Base-by-base conservation (phyloP, 2,113 vertebrate genomes). In the Pteronura brasiliensis region DNA sequence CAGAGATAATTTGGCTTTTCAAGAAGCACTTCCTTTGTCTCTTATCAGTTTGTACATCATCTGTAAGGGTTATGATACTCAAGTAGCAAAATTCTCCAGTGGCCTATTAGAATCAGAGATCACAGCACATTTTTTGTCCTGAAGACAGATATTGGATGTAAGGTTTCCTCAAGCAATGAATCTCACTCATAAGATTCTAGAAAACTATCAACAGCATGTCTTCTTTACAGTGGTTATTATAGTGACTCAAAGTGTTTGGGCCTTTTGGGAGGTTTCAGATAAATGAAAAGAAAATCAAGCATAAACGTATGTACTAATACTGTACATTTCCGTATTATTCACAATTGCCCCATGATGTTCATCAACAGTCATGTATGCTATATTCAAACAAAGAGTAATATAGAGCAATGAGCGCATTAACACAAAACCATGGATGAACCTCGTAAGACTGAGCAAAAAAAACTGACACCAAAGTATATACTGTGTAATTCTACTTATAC, bases 21-120 rank as follows among this genome's bases (percentile, higher is more conserved):
- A 17, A 63, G 65, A 89, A 96, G 71, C 44, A 8, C 55, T 93
- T 93, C 36, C 18, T 88, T 97, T 88, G 47, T 91, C 65, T 91
- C 88, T 82, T 96, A 97, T 87, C 47, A 47, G 63, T 65, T 94
- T 93, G n/a, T 49, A 47, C 34, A 91, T 92, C 85, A 79, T 71
- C 65, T 86, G 55, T 20, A n/a, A 71, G 76, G 9, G 15, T 36
- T 69, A 36, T 63, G 39, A 93, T 67, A 67, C 34, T 81, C 1
- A 1, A 76, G 57, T 25, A 95, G 31, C 44, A 84, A 74, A 81
- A 92, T 93, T 65, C 72, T 74, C 76, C 74, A 72, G 47, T 85
- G 94, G 88, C 44, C 71, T 93, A 83, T 89, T 97, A 95, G 72
- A 83, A 65, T 83, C 69, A 63, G n/a, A 52, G 69, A 47, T 93